Base-by-base conservation (phyloP, 2,888 invertebrate genomes). In the Eugnorisma glareosa region DNA sequence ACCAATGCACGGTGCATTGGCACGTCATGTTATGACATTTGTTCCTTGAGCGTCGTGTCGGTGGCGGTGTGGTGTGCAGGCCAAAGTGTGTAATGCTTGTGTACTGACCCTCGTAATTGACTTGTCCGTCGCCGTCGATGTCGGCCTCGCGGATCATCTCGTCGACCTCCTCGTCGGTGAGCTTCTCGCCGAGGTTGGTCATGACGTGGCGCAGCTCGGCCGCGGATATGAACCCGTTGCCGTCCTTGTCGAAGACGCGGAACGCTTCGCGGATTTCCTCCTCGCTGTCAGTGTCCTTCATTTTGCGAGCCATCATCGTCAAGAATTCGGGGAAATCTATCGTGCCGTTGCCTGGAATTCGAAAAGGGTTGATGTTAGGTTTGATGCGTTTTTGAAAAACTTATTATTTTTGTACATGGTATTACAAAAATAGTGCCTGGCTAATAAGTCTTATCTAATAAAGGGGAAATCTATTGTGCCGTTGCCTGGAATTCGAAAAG, bases 221-320 rank as follows among this genome's bases (percentile, higher is more conserved):
- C 91, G 99, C 99, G 89, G 99, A 99, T 97, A 99, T 99, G 97
- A 99, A 99, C 92, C 99, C 99, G 96, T 99, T 99, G 95, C 99
- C 99, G 97, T 99, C 99, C 97, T 99, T 99, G 97, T 99, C 99
- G 97, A 99, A 99, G 92, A 99, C 99, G 97, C 99, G 98, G 98
- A 99, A 99, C 91, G 99, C 99, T 97, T 99, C 99, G 96, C 99
- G 98, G 96, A 99, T 99, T 97, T 99, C 99, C 97, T 99, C 99
- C 97, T 99, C 99, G 96, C 99, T 99, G 97, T 99, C 99, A 89
- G 99, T 99, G 97, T 99, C 99, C 97, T 99, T 99, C 99, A 99
- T 99, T 98, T 99, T 99, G 94, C 99, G 98, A 93, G 99, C 99
- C 99, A 99, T 99, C 99, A 99, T 99, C 95, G 99, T 99, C 93